These are phyloP conservation scores for Hypomecis punctinalis DNA, from an alignment of 2,888 invertebrate genomes.

Conservation along the genomic window DNA sequence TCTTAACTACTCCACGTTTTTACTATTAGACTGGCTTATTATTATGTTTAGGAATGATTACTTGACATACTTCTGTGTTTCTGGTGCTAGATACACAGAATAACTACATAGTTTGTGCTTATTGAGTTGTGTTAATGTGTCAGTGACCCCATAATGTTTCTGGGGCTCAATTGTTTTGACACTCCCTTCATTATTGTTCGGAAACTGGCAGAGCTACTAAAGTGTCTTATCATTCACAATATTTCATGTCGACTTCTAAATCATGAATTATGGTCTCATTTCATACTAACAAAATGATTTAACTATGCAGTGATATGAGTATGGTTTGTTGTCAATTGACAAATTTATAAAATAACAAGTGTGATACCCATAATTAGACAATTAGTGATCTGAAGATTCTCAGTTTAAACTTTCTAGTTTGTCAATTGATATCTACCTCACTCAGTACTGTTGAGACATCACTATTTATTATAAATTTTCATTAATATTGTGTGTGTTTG, in stretches of 20 bases:
- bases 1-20: slow-evolving; percentile 6
- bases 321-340: no score
- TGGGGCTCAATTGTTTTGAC: slow-evolving; percentile 1
- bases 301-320: no score
- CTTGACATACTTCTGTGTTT: background rate
- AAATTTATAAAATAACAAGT: no score
- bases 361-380: no score
- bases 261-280: background rate
- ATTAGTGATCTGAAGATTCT: no score
- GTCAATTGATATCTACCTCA: no score
- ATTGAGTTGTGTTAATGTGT: slow-evolving; percentile 11
- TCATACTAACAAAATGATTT: no score
- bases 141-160: background rate
- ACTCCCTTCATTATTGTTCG: background rate
- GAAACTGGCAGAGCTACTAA: background rate
- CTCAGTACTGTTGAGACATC: no score
- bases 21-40: slow-evolving; percentile 8
- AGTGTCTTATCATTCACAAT: background rate
- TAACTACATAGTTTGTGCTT: no score
- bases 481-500: no score
- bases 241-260: background rate
- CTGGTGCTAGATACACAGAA: background rate
- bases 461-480: no score
- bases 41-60: background rate
- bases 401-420: no score